Percentiles rank a stretch among this genome's conserved stretches.
Conservation (phyloP, 2,797 vertebrate species). For the Tapirus indicus region DNA sequence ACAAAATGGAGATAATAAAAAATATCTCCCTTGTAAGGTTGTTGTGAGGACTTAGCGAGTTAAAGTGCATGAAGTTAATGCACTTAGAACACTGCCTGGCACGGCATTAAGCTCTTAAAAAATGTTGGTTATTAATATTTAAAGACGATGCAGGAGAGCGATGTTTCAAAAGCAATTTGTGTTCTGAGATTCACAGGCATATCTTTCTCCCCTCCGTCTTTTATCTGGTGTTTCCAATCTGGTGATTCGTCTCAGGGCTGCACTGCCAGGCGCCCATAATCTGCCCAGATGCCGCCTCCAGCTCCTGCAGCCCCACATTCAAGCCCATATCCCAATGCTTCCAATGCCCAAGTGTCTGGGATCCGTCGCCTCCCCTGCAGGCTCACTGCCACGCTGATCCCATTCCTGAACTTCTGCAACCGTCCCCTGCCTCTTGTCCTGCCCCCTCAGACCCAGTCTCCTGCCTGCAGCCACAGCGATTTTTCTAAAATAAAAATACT, state of each 20-base stretch:
- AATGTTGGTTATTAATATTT: constrained; percentile 75
- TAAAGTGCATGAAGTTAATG: background rate
- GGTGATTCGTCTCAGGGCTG: background rate
- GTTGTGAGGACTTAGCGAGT: background rate
- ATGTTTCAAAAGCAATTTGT: constrained; percentile 71
- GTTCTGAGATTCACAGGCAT: constrained; percentile 38
- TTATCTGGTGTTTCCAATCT: constrained; percentile 67
- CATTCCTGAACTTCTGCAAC: background rate
- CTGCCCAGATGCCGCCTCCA: background rate
- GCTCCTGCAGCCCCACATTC: background rate
- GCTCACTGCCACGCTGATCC: background rate
- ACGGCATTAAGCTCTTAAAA: constrained; percentile 30
- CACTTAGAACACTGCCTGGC: constrained; percentile 1
- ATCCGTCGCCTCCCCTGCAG: accelerated
- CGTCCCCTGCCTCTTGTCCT: background rate
- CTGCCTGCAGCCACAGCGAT: background rate
- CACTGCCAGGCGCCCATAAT: background rate
- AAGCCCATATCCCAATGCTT: background rate
- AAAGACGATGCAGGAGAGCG: constrained; percentile 67
- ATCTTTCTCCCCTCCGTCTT: background rate
- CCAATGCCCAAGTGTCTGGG: background rate
- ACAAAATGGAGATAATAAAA: background rate
- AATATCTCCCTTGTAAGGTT: background rate
- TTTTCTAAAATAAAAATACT: background rate
- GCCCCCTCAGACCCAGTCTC: background rate